Conservation (phyloP, 2,113 vertebrate genomes). For the Eulemur rufifrons region DNA sequence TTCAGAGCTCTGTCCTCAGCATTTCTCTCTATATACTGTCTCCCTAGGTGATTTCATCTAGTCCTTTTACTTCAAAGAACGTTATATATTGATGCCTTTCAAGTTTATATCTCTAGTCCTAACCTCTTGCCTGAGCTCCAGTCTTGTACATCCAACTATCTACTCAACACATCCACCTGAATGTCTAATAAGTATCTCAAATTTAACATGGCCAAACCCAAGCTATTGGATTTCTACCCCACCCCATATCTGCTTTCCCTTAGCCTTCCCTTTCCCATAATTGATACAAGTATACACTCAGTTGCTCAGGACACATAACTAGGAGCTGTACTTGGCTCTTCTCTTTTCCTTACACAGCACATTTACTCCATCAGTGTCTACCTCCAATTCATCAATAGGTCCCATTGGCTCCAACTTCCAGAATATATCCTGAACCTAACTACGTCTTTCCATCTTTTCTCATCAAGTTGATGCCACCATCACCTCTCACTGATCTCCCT, state of each 20-base stretch:
- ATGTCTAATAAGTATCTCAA: neutral
- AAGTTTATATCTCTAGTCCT: neutral
- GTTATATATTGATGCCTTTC: neutral
- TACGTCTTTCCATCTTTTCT: neutral
- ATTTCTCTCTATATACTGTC: neutral
- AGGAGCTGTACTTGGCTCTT: neutral
- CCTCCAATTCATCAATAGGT: neutral
- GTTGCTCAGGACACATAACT: neutral
- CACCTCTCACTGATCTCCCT: neutral
- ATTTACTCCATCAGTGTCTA: neutral
- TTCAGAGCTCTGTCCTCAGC: neutral
- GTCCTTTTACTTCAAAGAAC: neutral
- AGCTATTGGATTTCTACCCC: neutral
- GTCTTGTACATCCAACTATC: neutral
- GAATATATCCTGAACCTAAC: neutral
- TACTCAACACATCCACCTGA: neutral
- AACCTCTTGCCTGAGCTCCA: neutral
- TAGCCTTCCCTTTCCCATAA: neutral
- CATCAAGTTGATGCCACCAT: neutral
- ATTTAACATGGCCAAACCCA: constrained; percentile 35
- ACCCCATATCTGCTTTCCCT: neutral
- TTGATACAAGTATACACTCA: neutral
- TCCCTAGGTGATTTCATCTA: neutral
- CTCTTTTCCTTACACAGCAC: neutral
- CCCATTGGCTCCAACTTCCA: neutral